Evolutionary conservation across 1,140 invertebrate species (phyloP).

Genomic region (Pseudachorutes palmiensis): DNA sequence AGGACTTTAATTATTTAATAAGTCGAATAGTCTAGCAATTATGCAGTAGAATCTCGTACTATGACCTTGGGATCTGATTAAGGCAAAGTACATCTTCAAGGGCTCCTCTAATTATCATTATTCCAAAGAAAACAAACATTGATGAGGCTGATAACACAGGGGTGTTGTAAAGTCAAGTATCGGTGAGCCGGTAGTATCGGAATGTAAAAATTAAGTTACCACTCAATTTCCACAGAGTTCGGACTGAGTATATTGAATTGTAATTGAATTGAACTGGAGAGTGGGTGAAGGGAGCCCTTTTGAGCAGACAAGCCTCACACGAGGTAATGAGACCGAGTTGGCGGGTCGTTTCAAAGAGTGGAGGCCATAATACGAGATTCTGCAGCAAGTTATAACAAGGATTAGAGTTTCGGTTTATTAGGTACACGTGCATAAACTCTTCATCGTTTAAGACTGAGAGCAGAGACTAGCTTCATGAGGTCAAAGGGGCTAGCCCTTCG

Average conservation of each 20-base stretch:
- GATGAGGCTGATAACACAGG: too few species aligned
- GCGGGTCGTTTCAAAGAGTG: neutral
- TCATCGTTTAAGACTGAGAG: neutral
- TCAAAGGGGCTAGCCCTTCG: neutral
- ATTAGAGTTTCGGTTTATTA: conserved; percentile 3
- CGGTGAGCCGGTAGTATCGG: too few species aligned
- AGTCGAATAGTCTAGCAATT: neutral
- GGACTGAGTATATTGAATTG: too few species aligned
- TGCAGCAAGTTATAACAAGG: neutral
- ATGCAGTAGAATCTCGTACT: neutral
- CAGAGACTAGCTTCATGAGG: neutral
- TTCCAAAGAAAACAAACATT: neutral
- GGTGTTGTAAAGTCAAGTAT: too few species aligned
- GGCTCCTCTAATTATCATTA: neutral
- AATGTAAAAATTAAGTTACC: too few species aligned
- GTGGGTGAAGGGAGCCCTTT: neutral
- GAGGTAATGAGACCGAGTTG: neutral
- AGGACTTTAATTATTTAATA: neutral
- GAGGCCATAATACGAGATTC: neutral
- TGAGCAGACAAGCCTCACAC: neutral
- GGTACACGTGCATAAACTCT: conserved; percentile 3
- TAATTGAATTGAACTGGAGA: too few species aligned
- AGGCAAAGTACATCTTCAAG: neutral
- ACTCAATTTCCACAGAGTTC: too few species aligned
- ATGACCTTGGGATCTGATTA: neutral